Evolutionary conservation across 30 jellyfish, hydroid and myxozoan genomes (phyloP), one percentile per base, ranked within the genome.

Genomic region (Morbakka virulenta): DNA sequence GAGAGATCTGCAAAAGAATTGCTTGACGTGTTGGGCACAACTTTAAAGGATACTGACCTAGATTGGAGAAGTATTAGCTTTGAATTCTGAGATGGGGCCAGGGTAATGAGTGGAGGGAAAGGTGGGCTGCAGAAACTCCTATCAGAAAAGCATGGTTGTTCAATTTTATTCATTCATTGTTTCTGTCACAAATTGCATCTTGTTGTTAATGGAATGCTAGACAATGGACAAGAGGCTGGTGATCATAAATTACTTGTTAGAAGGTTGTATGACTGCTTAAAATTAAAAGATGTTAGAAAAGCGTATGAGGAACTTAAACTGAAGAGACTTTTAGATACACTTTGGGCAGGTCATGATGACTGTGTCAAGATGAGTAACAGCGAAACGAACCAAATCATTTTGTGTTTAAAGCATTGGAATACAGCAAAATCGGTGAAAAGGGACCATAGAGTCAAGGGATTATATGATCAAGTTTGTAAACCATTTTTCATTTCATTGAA

Each of bases 51-150:
- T n/a, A n/a, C n/a, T n/a, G n/a, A n/a, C n/a, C n/a, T n/a, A n/a
- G 20, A 22, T n/a, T 32, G 64, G 33, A 30, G 66, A 28, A 66
- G 79, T 24, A 67, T 23, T 2, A 0, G 32, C 13, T 33, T 33
- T 67, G 31, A 67, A 28, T 67, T 64, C 64, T 67, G 35, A 20
- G 79, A 67, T 35, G 67, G 79, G 13, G 79, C 79, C 32, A 67
- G 79, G 23, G 79, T 67, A 24, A 67, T 67, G 79, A 23, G 79
- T 35, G 79, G 79, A 67, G 28, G n/a, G 24, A 67, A 35, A 67
- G 79, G 79, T 11, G 79, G 79, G 20, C 26, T 67, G 66, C 67
- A 67, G 79, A 32, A 67, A n/a, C n/a, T n/a, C n/a, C n/a, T n/a
- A n/a, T 71, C 83, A 36, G 83, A 32, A 22, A 48, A 47, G 32